Base-by-base conservation (phyloP, 1,140 invertebrate genomes). In the Rhyzopertha dominica region DNA sequence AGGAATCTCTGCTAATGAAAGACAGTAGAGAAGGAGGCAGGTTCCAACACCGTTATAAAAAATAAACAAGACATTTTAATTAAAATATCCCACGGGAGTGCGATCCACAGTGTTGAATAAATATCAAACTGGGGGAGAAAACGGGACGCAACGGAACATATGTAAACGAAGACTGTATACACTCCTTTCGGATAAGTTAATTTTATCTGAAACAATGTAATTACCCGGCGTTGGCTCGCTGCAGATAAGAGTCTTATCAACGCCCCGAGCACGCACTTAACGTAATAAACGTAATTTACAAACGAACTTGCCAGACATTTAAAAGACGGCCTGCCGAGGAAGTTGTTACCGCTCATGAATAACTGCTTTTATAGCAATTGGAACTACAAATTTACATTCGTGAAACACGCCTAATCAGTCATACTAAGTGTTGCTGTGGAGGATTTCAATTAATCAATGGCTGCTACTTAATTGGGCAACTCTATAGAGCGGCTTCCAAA, bases 201-300 rank as follows among this genome's bases (percentile, higher is more conserved):
- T 55, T 55, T 55, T 52, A 47, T 48, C 53, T 49, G 45, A 51
- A 54, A 54, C 49, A 54, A 54, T 51, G 53, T 49, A 54, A 54
- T 54, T 54, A 54, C 35, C 29, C 45, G 38, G 49, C 38, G 37
- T 41, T 31, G 43, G 32, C 32, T 43, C 43, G 34, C 37, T 29
- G 35, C 28, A 48, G 42, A 51, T 41, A 43, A 42, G 49, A 46
- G 48, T 45, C 49, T 52, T 52, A 55, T 55, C 53, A 55, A 37
- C 32, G 45, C 45, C 32, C 53, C 31, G 41, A 52, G 53, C 53
- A 55, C 53, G 53, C 53, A 55, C 53, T 55, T 52, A 49, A 55
- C 47, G 49, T 55, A 49, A 55, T 55, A 55, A 55, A 55, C 43
- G 49, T 55, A 52, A 55, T 51, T 55, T 52, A 52, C 46, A 55